These are phyloP conservation scores for Polydrusus pterygomalis DNA, from an alignment of 2,888 invertebrate species.

Conservation along the genomic window DNA sequence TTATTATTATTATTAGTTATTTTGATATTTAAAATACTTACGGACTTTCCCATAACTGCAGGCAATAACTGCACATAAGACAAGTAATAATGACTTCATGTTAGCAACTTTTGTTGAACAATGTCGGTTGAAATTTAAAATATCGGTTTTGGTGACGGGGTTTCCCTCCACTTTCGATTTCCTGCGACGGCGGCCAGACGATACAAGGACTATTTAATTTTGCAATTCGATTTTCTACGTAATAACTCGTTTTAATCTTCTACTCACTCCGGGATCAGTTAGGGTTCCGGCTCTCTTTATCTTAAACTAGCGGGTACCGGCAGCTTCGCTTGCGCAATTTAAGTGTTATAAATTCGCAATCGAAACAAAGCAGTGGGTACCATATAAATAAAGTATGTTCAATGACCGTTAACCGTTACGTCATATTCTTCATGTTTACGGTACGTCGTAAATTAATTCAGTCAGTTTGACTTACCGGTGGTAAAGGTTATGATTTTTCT, in stretches of 20 bases:
- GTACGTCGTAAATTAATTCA: no score
- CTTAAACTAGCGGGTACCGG: no score
- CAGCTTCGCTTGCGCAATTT: no score
- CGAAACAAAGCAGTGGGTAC: no score
- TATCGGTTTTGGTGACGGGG: not conserved
- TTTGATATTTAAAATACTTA: constrained; percentile 25
- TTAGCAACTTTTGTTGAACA: constrained; percentile 7
- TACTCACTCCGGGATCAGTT: no score
- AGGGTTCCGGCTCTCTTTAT: no score
- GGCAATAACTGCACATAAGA: constrained; percentile 22
- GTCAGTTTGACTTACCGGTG: no score
- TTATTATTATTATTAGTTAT: not conserved
- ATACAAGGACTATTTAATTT: not conserved
- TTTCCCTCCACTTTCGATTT: constrained; percentile 25
- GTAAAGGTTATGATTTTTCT: no score
- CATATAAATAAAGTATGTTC: no score
- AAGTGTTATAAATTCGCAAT: no score
- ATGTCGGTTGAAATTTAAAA: constrained; percentile 8
- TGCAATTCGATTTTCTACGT: not conserved
- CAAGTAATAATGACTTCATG: constrained; percentile 25
- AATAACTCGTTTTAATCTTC: constrained; percentile 34
- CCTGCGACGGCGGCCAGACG: not conserved
- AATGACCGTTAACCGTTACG: no score
- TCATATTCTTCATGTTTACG: no score
- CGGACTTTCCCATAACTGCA: constrained; percentile 31